Evolutionary conservation across 1,140 invertebrate species (phyloP), one percentile per base, ranked within the genome.

Genomic region (Anoplolepis gracilipes): DNA sequence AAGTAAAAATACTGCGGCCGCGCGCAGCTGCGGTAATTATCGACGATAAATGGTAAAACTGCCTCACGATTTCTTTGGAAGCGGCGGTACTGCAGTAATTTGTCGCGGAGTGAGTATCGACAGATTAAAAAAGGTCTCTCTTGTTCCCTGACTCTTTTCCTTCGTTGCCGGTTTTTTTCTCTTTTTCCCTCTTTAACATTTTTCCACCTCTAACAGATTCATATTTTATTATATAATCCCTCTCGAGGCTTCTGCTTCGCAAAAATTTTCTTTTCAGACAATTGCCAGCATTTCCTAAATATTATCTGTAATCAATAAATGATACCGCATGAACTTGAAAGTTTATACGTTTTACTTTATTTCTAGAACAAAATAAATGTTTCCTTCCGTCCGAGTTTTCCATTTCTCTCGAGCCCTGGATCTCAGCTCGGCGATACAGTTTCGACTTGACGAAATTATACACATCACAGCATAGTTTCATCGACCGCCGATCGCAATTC

Each of bases 371-470:
- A 77, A 87, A 70, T 81, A 70, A 81, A 81, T 53, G n/a, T 13
- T 19, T 22, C 59, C 28, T n/a, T 57, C 16, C n/a, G 13, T 42
- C 3, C 19, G 13, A 49, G 42, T 46, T 86, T 30, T 16, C 69
- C 28, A 11, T 28, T 28, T 39, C 53, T 19, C 77, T 10, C 62
- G 61, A 64, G 28, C 16, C 57, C 39, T 39, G 53, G 8, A 82
- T 22, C 75, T 33, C 53, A 11, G 13, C 7, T 16, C 39, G 53
- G 73, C 87, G 81, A 88, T 78, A 81, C 85, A 81, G 87, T 88
- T 88, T 88, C 82, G 75, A 67, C 87, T 88, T 85, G 61, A 61
- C 75, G 82, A 85, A 88, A 88, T 88, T 88, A 88, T 75, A 88
- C 87, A 82, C 87, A 53, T 88, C 61, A 67, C 33, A 62, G 61